Evolutionary conservation across 1,140 invertebrate species (phyloP), one percentile per base, ranked within the genome.

Genomic region (Drosophila ambigua): DNA sequence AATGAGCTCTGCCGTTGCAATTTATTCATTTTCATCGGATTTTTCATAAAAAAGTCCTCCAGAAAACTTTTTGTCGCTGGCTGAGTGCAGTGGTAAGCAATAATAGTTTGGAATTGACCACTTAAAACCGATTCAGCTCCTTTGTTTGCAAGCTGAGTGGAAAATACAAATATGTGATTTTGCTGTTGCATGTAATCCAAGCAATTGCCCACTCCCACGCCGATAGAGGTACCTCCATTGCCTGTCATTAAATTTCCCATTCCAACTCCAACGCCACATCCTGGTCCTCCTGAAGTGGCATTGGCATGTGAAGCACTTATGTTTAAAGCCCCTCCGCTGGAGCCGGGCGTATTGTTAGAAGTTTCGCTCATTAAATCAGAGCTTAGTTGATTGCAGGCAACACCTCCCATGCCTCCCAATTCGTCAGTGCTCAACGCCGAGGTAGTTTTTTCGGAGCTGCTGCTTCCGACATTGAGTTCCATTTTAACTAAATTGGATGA

Each of bases 91-190:
- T 99, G 98, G 93, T 96, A 99, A 4, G 97, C 96, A 69, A 99
- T 97, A 72, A 99, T 98, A 13, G 97, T 97, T 79, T 96, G 95
- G 92, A 95, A 98, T 73, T 98, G 96, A 13, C 98, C 97, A 74
- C 96, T 95, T 63, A 98, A 92, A 15, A 99, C 98, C 5, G 97
- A 95, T 81, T 99, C 98, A 2, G 98, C 98, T 11, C 97, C 98
- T 89, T 98, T 96, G 92, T 99, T 99, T 0, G 98, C 98, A 90
- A 99, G 92, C 72, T 95, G 93, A 0, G 98, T 99, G 9, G 97
- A 98, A 93, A 99, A 99, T 55, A 99, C 98, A 94, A 98, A 99
- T 88, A 99, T 98, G 92, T 99, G 98, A 93, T 97, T 99, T 92
- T 98, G 98, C 91, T 99, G 98, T 93, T 98, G 98, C 96, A 97